phyloP scores from a whole-genome alignment of 2,113 vertebrate species.

The Xenus cinereus region DNA sequence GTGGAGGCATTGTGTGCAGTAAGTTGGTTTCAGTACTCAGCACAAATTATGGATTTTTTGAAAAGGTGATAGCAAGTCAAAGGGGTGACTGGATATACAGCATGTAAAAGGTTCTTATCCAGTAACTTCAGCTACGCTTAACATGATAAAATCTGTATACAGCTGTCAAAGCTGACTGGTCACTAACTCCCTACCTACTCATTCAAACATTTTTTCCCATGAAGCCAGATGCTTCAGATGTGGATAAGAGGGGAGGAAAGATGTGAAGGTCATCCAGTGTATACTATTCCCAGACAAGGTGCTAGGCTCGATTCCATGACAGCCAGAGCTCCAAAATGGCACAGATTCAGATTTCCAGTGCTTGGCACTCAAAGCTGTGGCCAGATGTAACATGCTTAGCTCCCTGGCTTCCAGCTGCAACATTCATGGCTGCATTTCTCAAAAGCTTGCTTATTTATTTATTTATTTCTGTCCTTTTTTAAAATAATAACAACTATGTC shows the following conservation, averaged over 20 bases:
- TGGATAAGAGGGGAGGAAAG: background rate
- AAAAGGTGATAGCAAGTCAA: background rate
- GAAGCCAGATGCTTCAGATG: background rate
- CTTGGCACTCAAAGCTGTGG: background rate
- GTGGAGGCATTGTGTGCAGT: accelerated
- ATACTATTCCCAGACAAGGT: background rate
- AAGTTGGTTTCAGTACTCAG: background rate
- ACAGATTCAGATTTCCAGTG: background rate
- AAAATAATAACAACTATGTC: background rate
- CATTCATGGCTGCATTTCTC: background rate
- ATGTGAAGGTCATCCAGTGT: background rate
- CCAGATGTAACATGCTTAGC: background rate
- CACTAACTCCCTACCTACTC: background rate
- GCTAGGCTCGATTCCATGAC: background rate
- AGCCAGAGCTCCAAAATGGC: background rate
- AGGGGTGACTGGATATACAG: background rate
- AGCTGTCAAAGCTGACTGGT: background rate
- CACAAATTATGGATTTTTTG: background rate
- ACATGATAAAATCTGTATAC: background rate
- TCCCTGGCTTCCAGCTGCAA: background rate
- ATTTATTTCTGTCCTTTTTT: background rate
- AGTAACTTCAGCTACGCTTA: background rate
- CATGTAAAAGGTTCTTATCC: background rate
- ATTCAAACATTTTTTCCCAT: background rate
- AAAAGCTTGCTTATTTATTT: background rate